These are phyloP conservation scores for Damaliscus lunatus DNA, from an alignment of 2,113 vertebrate genomes.

Conservation along the genomic window DNA sequence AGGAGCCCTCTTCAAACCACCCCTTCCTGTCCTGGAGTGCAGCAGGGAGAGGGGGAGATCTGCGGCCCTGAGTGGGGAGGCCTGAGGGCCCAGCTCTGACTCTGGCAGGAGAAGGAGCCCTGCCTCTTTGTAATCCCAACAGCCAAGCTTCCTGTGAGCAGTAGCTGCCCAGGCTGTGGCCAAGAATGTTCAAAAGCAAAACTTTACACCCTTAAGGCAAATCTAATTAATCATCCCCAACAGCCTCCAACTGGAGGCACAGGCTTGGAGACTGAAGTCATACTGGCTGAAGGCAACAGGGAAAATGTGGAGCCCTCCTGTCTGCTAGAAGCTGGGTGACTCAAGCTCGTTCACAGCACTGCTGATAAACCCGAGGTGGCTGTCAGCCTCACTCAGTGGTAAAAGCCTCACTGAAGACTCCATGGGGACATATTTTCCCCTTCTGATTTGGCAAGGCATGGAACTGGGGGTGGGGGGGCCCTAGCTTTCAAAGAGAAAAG, in stretches of 20 bases:
- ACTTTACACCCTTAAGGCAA: neutral
- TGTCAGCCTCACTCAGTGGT: neutral
- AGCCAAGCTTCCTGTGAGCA: neutral
- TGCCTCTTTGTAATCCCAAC: neutral
- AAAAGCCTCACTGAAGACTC: neutral
- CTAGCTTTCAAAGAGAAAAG: neutral
- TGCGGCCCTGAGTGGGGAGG: neutral
- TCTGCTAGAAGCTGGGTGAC: neutral
- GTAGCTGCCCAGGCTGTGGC: neutral
- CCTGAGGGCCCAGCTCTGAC: neutral
- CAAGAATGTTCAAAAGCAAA: slow-evolving; percentile 51
- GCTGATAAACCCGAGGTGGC: neutral
- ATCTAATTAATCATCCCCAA: neutral
- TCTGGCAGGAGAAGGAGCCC: neutral
- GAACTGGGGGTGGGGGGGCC: neutral
- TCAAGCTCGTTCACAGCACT: neutral
- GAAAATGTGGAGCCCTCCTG: neutral
- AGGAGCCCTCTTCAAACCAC: neutral
- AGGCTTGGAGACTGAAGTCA: neutral
- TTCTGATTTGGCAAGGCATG: neutral
- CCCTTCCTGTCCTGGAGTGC: neutral
- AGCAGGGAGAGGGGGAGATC: neutral
- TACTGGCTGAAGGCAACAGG: neutral
- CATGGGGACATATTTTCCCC: neutral
- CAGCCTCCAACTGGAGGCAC: neutral